phyloP scores from a whole-genome alignment of 2,113 vertebrate genomes.

The Apteryx mantelli region DNA sequence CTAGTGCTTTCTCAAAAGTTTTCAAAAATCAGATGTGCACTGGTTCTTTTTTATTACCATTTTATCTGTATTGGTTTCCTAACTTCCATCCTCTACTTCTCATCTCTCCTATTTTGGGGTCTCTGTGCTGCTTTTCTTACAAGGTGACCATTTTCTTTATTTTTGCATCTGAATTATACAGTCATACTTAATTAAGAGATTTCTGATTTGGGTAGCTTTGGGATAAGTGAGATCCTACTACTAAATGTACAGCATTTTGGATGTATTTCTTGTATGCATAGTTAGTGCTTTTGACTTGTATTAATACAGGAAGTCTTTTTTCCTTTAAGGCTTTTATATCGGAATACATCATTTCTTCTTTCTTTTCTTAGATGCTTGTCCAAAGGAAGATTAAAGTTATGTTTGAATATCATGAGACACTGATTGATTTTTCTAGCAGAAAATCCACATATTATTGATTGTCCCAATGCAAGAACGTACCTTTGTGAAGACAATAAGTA shows the following conservation, averaged over 20 bases:
- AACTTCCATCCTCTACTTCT: background rate
- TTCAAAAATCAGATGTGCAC: background rate
- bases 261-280: background rate
- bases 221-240: background rate
- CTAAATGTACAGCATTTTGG: background rate
- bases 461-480: conserved; percentile 25
- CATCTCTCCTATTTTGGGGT: background rate
- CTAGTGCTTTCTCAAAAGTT: conserved; percentile 4
- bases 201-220: background rate
- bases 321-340: background rate
- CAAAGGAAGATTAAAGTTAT: conserved; percentile 21
- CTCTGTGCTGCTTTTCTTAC: background rate
- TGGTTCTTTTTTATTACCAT: background rate
- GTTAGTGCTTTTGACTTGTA: background rate
- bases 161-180: background rate
- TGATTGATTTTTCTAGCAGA: background rate
- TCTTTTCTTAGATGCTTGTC: background rate
- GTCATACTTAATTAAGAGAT: background rate
- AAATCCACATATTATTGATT: conserved; percentile 37
- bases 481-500: conserved; percentile 60
- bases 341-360: background rate
- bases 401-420: conserved; percentile 20
- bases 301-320: background rate
- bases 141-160: background rate
- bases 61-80: background rate